Evolutionary conservation across 2,113 vertebrate genomes (phyloP).

Genomic region (Myrmophylax atrothorax): DNA sequence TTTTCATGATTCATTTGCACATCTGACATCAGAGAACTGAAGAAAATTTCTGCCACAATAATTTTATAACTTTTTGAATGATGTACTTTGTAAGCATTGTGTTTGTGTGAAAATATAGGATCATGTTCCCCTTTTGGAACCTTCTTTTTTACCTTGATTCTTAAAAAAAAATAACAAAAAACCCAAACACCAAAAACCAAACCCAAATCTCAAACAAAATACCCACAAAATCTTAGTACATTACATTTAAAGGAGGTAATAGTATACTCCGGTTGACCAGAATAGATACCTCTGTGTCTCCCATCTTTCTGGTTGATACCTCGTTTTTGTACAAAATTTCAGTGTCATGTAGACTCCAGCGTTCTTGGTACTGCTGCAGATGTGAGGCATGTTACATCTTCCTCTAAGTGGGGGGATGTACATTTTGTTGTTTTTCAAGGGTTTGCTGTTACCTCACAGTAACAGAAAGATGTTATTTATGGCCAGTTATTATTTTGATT

Average conservation of each 20-base stretch:
- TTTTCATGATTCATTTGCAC: background rate
- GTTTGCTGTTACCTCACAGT: background rate
- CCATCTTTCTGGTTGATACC: background rate
- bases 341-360: background rate
- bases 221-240: background rate
- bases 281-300: background rate
- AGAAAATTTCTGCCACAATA: background rate
- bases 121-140: background rate
- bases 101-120: background rate
- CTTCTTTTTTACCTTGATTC: background rate
- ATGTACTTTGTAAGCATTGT: background rate
- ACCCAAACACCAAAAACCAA: fast-evolving
- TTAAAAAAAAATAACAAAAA: too few species aligned
- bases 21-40: background rate
- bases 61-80: background rate
- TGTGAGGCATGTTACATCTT: background rate
- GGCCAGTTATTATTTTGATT: constrained; percentile 4
- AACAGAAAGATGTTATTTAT: background rate
- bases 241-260: background rate
- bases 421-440: background rate
- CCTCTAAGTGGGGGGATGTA: background rate
- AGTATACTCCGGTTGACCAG: background rate
- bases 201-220: background rate
- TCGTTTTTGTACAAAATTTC: background rate
- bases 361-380: background rate